phyloP scores from a whole-genome alignment of 2,797 vertebrate genomes.

The Nannoperca australis region DNA sequence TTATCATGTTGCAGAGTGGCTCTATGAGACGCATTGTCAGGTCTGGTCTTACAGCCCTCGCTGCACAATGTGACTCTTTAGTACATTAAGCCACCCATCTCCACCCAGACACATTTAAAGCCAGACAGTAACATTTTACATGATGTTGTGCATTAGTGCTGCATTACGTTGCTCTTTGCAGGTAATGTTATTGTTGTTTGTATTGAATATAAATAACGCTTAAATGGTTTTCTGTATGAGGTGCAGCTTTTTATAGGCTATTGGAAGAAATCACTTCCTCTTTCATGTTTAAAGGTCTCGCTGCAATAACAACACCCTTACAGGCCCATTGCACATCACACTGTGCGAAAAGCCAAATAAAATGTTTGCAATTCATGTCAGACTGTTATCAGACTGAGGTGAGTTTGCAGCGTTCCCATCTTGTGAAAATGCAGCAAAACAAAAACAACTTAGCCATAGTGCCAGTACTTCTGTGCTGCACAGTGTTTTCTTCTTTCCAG shows the following conservation, averaged over 20 bases:
- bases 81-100: constrained; percentile 63
- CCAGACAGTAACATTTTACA: constrained; percentile 55
- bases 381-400: background rate
- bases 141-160: constrained; percentile 65
- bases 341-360: background rate
- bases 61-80: constrained; percentile 56
- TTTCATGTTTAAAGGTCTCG: constrained; percentile 15
- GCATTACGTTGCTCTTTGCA: constrained; percentile 68
- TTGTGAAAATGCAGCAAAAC: background rate
- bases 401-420: background rate
- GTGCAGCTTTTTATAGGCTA: constrained; percentile 11
- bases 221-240: constrained; percentile 32
- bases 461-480: background rate
- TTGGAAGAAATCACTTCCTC: background rate
- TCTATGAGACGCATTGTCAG: constrained; percentile 50
- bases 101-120: constrained; percentile 54
- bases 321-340: background rate
- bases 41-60: constrained; percentile 24
- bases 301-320: background rate
- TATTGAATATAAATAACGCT: constrained; percentile 63
- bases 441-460: background rate
- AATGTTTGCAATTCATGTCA: background rate
- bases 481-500: background rate
- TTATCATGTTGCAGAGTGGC: constrained; percentile 46
- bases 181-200: constrained; percentile 60